Evolutionary conservation across 2,113 vertebrate species (phyloP).

Genomic region (Callithrix jacchus): DNA sequence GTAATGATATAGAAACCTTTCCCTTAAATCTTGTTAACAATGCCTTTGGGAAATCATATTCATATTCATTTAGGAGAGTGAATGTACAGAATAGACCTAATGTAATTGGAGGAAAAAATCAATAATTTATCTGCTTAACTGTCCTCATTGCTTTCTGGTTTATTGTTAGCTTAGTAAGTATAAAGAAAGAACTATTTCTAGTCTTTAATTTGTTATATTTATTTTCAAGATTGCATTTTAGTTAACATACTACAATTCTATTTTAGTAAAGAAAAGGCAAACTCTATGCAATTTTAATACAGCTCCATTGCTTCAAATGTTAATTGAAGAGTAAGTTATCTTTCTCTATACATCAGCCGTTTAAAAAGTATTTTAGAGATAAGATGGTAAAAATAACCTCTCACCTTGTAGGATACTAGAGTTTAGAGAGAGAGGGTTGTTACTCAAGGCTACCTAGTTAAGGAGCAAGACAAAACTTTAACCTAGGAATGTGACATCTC

Average conservation of each 20-base stretch:
- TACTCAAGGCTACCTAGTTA: neutral
- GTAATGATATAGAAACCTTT: slow-evolving; percentile 79
- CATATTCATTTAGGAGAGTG: slow-evolving; percentile 76
- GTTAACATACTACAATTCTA: neutral
- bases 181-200: slow-evolving; percentile 67
- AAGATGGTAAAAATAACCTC: neutral
- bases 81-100: slow-evolving; percentile 78
- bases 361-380: neutral
- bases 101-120: slow-evolving; percentile 78
- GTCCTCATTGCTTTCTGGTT: slow-evolving; percentile 63
- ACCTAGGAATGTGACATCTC: neutral
- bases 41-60: slow-evolving; percentile 78
- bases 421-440: neutral
- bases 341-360: neutral
- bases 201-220: slow-evolving; percentile 70
- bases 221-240: slow-evolving; percentile 53
- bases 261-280: neutral
- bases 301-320: neutral
- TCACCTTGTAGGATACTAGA: neutral
- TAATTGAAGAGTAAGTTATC: neutral
- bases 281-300: neutral
- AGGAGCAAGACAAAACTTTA: neutral
- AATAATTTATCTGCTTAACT: slow-evolving; percentile 77
- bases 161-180: slow-evolving; percentile 58
- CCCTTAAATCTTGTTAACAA: slow-evolving; percentile 78